Evolutionary conservation across 2,113 vertebrate genomes (phyloP).

Genomic region (Micronycteris hirsuta): DNA sequence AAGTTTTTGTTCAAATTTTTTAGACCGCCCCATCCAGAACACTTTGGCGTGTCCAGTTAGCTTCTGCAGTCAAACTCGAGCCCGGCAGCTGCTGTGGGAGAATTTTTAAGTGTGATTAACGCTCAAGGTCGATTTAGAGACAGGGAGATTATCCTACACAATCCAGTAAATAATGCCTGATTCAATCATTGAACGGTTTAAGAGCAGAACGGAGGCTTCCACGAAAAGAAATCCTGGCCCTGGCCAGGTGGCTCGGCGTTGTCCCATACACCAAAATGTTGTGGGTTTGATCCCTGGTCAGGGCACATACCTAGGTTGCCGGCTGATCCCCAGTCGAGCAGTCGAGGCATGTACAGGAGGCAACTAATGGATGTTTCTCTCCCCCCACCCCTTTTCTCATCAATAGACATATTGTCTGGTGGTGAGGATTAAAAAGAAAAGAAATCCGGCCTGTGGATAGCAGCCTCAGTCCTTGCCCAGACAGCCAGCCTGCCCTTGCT

Average conservation of each 20-base stretch:
- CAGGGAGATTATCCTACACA: background rate
- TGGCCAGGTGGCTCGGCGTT: too few relatives aligned
- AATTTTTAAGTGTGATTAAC: background rate
- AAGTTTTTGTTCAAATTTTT: background rate
- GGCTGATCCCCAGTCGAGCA: too few relatives aligned
- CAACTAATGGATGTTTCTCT: too few relatives aligned
- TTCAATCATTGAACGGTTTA: background rate
- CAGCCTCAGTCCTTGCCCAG: background rate
- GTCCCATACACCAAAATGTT: too few relatives aligned
- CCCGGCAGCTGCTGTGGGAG: background rate
- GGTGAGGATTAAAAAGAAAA: too few relatives aligned
- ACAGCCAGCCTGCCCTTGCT: background rate
- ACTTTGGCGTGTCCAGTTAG: background rate
- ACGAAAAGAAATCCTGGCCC: background rate
- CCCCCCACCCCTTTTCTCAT: too few relatives aligned
- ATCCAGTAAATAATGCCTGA: background rate
- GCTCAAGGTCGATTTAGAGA: background rate
- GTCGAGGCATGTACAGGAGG: too few relatives aligned
- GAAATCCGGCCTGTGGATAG: background rate
- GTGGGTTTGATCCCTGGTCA: too few relatives aligned
- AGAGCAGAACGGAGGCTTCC: background rate
- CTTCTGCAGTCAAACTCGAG: background rate
- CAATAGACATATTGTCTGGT: too few relatives aligned
- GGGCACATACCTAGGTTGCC: too few relatives aligned
- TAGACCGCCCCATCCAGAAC: background rate